These are phyloP conservation scores for Lamellibrachia luymesi DNA, from an alignment of 1,140 invertebrate species.

Conservation along the genomic window DNA sequence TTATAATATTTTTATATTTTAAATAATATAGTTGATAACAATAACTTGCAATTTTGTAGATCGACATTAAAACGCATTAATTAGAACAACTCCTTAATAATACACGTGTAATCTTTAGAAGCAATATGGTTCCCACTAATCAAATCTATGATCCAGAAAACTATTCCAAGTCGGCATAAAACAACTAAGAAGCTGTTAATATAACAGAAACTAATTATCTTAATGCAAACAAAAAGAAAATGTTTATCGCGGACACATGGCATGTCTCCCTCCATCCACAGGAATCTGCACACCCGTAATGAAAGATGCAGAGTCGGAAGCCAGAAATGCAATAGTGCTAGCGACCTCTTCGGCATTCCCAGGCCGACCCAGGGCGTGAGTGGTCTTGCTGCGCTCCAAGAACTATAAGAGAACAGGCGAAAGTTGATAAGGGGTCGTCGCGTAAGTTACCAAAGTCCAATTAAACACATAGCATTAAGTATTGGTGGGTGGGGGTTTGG, in stretches of 20 bases:
- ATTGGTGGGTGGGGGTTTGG: too few relatives aligned
- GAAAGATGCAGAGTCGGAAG: slow-evolving; percentile 75
- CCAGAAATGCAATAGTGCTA: slow-evolving; percentile 78
- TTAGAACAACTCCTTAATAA: too few relatives aligned
- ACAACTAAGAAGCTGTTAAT: background rate
- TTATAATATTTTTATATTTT: too few relatives aligned
- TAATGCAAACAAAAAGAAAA: background rate
- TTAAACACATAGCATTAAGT: background rate
- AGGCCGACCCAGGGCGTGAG: slow-evolving; percentile 77
- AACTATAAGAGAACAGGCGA: slow-evolving; percentile 58
- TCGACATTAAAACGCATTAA: too few relatives aligned
- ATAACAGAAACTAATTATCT: background rate
- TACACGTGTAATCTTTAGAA: too few relatives aligned
- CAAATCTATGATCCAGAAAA: too few relatives aligned
- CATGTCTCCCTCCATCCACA: slow-evolving; percentile 80
- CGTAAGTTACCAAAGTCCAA: background rate
- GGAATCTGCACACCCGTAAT: slow-evolving; percentile 77
- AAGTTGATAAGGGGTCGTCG: background rate
- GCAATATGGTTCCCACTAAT: too few relatives aligned
- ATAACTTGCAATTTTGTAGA: too few relatives aligned
- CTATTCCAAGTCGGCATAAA: too few relatives aligned
- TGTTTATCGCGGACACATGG: slow-evolving; percentile 72
- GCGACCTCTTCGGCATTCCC: slow-evolving; percentile 78
- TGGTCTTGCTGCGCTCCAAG: slow-evolving; percentile 71
- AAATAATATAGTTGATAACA: too few relatives aligned